A percentile compares a stretch with the other conserved stretches of the same genome.
Evolutionary conservation across 2,113 vertebrate genomes (phyloP).

Genomic region (Calyptomena viridis): DNA sequence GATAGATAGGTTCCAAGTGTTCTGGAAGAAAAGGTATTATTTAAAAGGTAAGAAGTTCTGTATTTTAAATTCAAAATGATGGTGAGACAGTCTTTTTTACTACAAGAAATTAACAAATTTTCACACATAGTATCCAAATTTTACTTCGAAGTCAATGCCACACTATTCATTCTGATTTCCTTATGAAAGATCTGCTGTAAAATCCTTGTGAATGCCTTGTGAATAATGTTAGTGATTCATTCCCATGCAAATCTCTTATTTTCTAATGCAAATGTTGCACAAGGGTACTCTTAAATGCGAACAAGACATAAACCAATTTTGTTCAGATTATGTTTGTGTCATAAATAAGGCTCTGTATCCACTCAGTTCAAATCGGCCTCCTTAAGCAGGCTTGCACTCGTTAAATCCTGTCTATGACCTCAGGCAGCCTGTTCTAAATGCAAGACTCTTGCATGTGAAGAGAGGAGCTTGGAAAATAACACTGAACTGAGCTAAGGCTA

Average conservation of each 20-base stretch:
- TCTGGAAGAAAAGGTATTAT: background rate
- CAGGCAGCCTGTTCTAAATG: slow-evolving; percentile 27
- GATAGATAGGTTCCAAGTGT: background rate
- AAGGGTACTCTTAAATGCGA: background rate
- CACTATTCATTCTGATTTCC: background rate
- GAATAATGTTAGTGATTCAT: slow-evolving; percentile 39
- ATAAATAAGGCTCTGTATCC: slow-evolving; percentile 35
- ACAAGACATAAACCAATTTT: slow-evolving; percentile 30
- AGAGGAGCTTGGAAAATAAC: background rate
- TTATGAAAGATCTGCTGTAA: slow-evolving; percentile 28
- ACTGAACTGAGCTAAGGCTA: slow-evolving; percentile 11
- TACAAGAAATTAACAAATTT: background rate
- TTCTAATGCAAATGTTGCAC: slow-evolving; percentile 33
- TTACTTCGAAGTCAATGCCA: background rate
- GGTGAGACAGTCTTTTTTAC: background rate
- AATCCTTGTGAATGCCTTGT: slow-evolving; percentile 19
- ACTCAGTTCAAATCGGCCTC: slow-evolving; percentile 17
- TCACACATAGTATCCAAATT: background rate
- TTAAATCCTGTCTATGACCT: slow-evolving; percentile 46
- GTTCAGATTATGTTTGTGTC: slow-evolving; percentile 40
- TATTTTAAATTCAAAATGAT: background rate
- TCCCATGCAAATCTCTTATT: slow-evolving; percentile 42
- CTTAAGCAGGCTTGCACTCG: slow-evolving; percentile 34
- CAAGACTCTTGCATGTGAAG: slow-evolving; percentile 10
- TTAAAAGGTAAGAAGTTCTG: background rate